Evolutionary conservation across 2,113 vertebrate genomes (phyloP), one percentile per base, ranked within the genome.

Genomic region (Pollimyrus isidori): DNA sequence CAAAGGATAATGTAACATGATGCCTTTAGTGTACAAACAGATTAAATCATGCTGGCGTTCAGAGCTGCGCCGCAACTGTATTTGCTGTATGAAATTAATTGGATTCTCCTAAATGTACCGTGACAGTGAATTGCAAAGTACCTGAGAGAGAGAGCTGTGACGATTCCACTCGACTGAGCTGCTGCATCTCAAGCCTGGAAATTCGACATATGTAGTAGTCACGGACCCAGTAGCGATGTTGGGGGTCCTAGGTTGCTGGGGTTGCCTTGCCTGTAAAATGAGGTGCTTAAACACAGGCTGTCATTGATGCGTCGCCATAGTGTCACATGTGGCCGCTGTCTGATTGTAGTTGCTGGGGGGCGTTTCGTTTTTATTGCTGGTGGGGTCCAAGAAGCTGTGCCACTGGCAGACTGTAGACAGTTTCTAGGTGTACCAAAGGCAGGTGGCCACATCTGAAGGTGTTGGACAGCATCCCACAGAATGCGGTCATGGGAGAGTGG

Each of bases 61-160:
- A 45, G 26, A 69, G 46, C 76, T 83, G 87, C n/a, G 56, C 42
- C n/a, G 21, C 42, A 48, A 26, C 50, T 89, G 26, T 45, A 11
- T 82, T 85, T 85, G 19, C 23, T 42, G 52, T 62, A 76, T 62
- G 80, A 23, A 53, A 80, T 89, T 89, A 58, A 84, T 85, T 45
- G 7, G 42, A 52, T 58, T 80, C 35, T 53, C 88, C 76, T 58
- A 58, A 85, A 89, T 85, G 88, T 49, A n/a, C 88, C 52, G 21
- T 89, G 89, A 69, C 39, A 30, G 46, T 45, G 83, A n/a, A 26
- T 39, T 88, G 45, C 46, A 73, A 26, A 73, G 42, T 62, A 88
- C 58, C 87, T 80, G 69, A 52, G 69, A 82, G 88, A 50, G 88
- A 52, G 69, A 69, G 49, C 48, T 4, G n/a, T 7, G 85, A 53